phyloP scores from a whole-genome alignment of 2,797 vertebrate species.

The Carduelis carduelis region DNA sequence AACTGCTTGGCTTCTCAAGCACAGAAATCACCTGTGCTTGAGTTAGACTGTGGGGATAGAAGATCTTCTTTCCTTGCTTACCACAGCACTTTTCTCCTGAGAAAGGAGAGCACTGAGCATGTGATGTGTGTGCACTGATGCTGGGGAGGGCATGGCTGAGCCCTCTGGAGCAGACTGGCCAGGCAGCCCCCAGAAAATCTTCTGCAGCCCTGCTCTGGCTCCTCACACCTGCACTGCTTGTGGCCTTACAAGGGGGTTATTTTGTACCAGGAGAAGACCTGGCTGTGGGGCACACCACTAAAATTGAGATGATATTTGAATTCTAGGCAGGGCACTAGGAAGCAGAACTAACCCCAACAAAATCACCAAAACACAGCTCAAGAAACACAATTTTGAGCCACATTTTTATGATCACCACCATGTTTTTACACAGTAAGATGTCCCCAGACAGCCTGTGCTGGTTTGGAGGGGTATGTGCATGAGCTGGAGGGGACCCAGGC shows the following conservation, averaged over 20 bases:
- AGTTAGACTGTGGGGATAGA: neutral
- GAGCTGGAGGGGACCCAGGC: neutral
- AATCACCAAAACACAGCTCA: neutral
- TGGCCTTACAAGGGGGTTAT: neutral
- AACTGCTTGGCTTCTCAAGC: neutral
- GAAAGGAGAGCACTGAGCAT: neutral
- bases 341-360: neutral
- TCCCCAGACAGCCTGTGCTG: neutral
- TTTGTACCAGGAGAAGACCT: neutral
- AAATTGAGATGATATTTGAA: neutral
- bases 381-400: neutral
- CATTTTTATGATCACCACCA: neutral
- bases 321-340: neutral
- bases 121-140: accelerated
- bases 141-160: accelerated
- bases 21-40: neutral
- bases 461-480: accelerated
- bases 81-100: neutral
- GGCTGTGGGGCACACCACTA: neutral
- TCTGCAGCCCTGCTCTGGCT: neutral
- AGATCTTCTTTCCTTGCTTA: neutral
- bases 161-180: neutral
- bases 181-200: neutral
- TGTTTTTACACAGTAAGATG: neutral
- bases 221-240: neutral